These are phyloP conservation scores for Beroe forskalii DNA, from an alignment of 37 sponge, comb jelly and placozoan genomes.

Conservation along the genomic window DNA sequence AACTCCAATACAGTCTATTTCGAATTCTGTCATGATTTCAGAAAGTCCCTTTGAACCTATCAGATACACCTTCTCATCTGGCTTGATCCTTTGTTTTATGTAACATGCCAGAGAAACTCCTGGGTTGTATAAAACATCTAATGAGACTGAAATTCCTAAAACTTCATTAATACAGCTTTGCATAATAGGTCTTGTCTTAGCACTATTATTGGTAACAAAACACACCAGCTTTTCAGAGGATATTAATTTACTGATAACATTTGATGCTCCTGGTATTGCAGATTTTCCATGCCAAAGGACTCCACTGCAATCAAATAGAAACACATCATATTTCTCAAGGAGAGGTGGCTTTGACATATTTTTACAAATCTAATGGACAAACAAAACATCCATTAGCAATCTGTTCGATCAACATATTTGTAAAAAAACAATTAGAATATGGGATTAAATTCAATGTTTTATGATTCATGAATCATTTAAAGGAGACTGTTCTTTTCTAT, in stretches of 20 bases:
- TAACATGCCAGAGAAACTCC: conserved; percentile 34
- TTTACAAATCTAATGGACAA: too few relatives aligned
- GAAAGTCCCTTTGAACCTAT: conserved; percentile 60
- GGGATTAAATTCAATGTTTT: too few relatives aligned
- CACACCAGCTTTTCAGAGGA: conserved; percentile 5
- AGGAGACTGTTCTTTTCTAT: too few relatives aligned
- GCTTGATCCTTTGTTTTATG: conserved; percentile 17
- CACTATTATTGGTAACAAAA: conserved; percentile 65
- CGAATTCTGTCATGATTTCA: not conserved
- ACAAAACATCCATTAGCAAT: too few relatives aligned
- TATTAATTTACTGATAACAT: not conserved
- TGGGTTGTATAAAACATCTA: not conserved
- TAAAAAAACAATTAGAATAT: too few relatives aligned
- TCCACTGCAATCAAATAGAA: conserved; percentile 67
- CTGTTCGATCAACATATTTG: too few relatives aligned
- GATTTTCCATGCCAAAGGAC: conserved; percentile 61
- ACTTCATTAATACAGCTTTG: not conserved
- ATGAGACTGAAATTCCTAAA: not conserved
- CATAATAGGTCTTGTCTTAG: conserved; percentile 37
- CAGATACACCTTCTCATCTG: conserved; percentile 53
- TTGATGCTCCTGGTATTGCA: conserved; percentile 41
- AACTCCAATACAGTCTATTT: not conserved
- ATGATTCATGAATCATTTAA: too few relatives aligned
- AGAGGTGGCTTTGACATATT: not conserved
- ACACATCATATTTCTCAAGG: conserved; percentile 27